Evolutionary conservation across 2,113 vertebrate genomes (phyloP), one percentile per base, ranked within the genome.

Genomic region (Nyctereutes procyonoides): DNA sequence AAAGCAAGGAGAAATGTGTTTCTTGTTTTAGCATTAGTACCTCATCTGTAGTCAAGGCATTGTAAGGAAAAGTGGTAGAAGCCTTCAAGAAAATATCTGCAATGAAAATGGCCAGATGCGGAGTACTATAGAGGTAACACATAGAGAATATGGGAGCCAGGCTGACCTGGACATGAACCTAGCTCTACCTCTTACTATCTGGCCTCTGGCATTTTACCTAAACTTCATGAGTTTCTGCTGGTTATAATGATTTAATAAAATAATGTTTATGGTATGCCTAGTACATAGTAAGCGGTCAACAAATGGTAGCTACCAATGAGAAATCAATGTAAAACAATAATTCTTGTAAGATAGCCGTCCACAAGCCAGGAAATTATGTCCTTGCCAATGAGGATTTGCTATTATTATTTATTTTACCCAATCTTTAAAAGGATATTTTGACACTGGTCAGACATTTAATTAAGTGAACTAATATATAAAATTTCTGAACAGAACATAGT

Each of bases 381-480:
- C 20, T 94, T 83, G 48, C n/a, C 80, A 84, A 74, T 35, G 8
- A 95, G 13, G 35, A 88, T 56, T 88, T 84, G 15, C 73, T 80
- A 11, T 65, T 38, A 53, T 76, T 58, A 11, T 69, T 89, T 92
- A 87, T 87, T 93, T 82, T 90, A 20, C 9, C 38, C 60, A 87
- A 8, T 87, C 16, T 77, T 74, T 85, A 93, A 85, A 67, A 93
- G 32, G 22, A 80, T 51, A 63, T 76, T 88, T 82, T 82, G 56
- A 80, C 56, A 62, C 6, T 19, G 22, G 85, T 77, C 71, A 81
- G 88, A 17, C 17, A 93, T 51, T 95, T 89, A 80, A 67, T 43
- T 51, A 7, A 84, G 95, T 76, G 73, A 95, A 74, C 84, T 73
- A 94, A 87, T 24, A 79, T n/a, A 38, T 88, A 93, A 77, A 83